Evolutionary conservation across 1,140 invertebrate species (phyloP).

Genomic region (Bombus waltoni): DNA sequence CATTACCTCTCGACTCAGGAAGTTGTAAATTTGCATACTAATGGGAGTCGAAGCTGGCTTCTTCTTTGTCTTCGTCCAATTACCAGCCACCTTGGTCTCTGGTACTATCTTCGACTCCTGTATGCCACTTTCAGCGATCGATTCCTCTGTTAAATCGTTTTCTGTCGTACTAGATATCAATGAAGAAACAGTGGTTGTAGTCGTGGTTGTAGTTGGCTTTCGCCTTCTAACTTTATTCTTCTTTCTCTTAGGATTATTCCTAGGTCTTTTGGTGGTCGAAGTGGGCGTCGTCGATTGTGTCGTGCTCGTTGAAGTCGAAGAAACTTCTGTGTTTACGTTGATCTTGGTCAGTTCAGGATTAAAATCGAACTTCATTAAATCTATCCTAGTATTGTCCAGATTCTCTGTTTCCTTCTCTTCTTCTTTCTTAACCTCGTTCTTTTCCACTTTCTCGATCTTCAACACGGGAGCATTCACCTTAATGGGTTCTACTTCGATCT

Average conservation of each 20-base stretch:
- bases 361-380: conserved; percentile 75
- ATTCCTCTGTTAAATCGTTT: conserved; percentile 39
- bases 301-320: conserved; percentile 21
- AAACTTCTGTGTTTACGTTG: conserved; percentile 49
- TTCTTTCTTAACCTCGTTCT: conserved; percentile 55
- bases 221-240: conserved; percentile 85
- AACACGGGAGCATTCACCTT: conserved; percentile 74
- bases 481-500: conserved; percentile 73
- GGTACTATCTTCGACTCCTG: conserved; percentile 80
- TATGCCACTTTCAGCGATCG: conserved; percentile 60
- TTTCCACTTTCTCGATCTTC: conserved; percentile 73
- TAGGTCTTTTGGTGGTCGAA: conserved; percentile 75
- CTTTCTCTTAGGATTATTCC: conserved; percentile 83
- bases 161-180: conserved; percentile 13
- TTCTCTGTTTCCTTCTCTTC: conserved; percentile 47
- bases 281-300: conserved; percentile 81
- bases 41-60: conserved; percentile 83
- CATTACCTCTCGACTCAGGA: conserved; percentile 90
- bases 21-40: conserved; percentile 90
- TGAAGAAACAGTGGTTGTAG: neutral
- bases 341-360: conserved; percentile 73
- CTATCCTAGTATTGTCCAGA: conserved; percentile 64
- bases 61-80: conserved; percentile 75
- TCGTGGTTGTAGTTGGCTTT: conserved; percentile 75
- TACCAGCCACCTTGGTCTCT: conserved; percentile 80